Percentiles rank a stretch among this genome's conserved stretches.
phyloP scores from a whole-genome alignment of 2,797 vertebrate genomes.

The Neoniphon sammara region DNA sequence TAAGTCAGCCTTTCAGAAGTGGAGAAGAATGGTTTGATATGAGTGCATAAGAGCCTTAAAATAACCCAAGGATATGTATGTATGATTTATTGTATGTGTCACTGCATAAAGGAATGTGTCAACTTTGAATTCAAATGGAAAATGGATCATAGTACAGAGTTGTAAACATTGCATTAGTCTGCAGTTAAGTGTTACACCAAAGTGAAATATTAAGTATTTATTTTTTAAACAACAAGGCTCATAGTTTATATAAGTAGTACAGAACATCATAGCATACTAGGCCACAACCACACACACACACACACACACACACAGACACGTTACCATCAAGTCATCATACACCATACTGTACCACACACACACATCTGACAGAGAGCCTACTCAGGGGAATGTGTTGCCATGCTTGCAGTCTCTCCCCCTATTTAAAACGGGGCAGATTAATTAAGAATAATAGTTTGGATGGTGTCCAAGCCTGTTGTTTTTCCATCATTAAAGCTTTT shows the following conservation, averaged over 20 bases:
- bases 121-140: background rate
- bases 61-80: too few species aligned
- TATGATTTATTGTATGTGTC: too few species aligned
- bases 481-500: constrained; percentile 70
- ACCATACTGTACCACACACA: constrained; percentile 24
- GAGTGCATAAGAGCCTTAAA: too few species aligned
- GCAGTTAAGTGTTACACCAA: too few species aligned
- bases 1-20: too few species aligned
- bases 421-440: constrained; percentile 62
- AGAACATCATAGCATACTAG: background rate
- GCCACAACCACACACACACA: constrained; percentile 4
- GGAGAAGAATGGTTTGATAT: too few species aligned
- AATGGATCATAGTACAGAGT: too few species aligned
- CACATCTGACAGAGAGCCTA: constrained; percentile 37
- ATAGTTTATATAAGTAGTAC: background rate
- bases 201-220: too few species aligned
- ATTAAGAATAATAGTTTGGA: constrained; percentile 73
- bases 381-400: constrained; percentile 57
- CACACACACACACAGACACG: constrained; percentile 3
- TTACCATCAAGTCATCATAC: background rate
- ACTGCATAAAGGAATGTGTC: background rate
- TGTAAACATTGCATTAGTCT: too few species aligned
- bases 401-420: constrained; percentile 47
- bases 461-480: constrained; percentile 68
- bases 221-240: too few species aligned